A percentile compares a stretch with the other conserved stretches of the same genome.
phyloP scores from a whole-genome alignment of 1,140 invertebrate species.

The Calliopsis andreniformis region DNA sequence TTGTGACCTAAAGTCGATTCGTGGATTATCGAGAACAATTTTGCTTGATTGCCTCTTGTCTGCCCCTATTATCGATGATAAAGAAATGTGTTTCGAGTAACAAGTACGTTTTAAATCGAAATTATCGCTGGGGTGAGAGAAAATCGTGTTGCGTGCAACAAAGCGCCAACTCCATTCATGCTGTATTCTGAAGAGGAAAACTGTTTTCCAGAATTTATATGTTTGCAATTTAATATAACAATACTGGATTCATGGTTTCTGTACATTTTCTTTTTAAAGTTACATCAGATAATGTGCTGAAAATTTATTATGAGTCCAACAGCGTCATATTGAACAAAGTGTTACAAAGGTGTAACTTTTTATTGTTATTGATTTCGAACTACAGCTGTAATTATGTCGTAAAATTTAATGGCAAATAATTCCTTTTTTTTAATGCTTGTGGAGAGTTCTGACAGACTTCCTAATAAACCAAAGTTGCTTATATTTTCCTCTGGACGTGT shows the following conservation, averaged over 20 bases:
- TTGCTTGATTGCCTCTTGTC: background rate
- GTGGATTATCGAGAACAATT: constrained; percentile 28
- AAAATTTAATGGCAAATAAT: too few species aligned
- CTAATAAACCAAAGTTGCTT: background rate
- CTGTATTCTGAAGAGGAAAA: too few species aligned
- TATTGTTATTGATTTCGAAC: too few species aligned
- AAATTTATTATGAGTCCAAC: too few species aligned
- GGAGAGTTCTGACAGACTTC: background rate
- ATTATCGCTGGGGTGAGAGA: constrained; percentile 19
- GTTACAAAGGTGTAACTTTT: background rate
- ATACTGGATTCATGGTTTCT: too few species aligned
- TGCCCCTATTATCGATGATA: background rate
- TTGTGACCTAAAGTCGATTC: constrained; percentile 3
- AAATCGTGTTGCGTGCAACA: constrained; percentile 29
- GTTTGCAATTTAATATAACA: too few species aligned
- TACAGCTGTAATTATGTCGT: too few species aligned
- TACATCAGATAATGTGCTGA: too few species aligned
- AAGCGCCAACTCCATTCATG: background rate
- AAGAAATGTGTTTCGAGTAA: constrained; percentile 13
- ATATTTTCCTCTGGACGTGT: background rate
- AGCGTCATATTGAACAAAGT: background rate
- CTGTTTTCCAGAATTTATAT: too few species aligned
- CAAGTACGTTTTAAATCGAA: constrained; percentile 8
- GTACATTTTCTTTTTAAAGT: too few species aligned
- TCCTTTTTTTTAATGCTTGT: background rate